Conservation (phyloP, 2,888 invertebrate genomes). For the Lamellibrachia satsuma region DNA sequence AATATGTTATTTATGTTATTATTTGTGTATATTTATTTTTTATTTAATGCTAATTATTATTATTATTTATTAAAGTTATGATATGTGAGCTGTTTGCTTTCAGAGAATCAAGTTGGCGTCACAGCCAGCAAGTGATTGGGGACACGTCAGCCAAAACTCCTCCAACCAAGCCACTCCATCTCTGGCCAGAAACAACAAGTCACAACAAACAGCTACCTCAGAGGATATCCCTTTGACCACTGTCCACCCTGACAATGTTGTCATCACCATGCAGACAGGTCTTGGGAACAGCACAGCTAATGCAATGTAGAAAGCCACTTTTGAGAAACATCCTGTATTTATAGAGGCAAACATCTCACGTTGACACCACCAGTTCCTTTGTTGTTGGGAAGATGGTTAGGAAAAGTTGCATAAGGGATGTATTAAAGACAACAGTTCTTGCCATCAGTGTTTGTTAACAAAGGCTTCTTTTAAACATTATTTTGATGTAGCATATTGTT, state of each 20-base stretch:
- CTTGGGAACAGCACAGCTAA: not conserved
- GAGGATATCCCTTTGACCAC: not conserved
- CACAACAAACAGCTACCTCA: not conserved
- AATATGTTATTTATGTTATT: too few relatives aligned
- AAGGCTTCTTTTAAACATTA: not conserved
- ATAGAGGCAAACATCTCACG: not conserved
- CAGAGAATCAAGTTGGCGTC: not conserved
- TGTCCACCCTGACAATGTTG: not conserved
- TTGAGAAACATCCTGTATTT: not conserved
- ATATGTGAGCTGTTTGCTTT: not conserved
- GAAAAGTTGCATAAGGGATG: not conserved
- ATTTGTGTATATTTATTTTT: too few relatives aligned
- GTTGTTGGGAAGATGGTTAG: not conserved
- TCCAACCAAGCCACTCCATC: not conserved
- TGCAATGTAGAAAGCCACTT: not conserved
- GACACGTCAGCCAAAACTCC: not conserved
- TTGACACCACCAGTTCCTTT: not conserved
- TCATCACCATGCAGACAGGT: not conserved
- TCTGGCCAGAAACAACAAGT: not conserved
- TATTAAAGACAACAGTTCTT: not conserved
- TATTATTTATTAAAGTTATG: too few relatives aligned
- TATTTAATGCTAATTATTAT: too few relatives aligned
- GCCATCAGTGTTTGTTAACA: not conserved
- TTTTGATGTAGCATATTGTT: not conserved
- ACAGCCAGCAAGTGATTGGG: not conserved